Evolutionary conservation across 1,140 invertebrate species (phyloP), one percentile per base, ranked within the genome.

Genomic region (Scaptomyza hsui): DNA sequence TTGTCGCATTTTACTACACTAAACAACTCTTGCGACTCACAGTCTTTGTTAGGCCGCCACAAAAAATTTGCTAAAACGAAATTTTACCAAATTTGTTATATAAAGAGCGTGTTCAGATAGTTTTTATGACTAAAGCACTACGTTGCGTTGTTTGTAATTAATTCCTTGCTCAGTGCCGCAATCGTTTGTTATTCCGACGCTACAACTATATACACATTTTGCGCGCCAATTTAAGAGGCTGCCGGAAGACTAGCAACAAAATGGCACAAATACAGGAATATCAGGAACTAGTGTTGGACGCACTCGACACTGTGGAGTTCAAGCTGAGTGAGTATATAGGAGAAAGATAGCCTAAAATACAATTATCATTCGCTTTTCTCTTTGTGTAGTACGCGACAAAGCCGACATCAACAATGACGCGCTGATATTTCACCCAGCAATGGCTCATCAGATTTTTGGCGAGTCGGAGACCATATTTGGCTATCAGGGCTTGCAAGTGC

Each of bases 391-490:
- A 19, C 93, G 95, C 41, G 91, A 92, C 53, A 89, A 93, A 32
- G 86, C 94, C 15, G 96, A 97, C 90, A 86, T 98, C 15, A 94
- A 96, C 72, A 93, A 96, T 92, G 94, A 96, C 26, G 92, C 93
- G n/a, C 92, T 92, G 5, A 92, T 92, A 12, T 98, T 98, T 91
- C 93, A 94, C 48, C 97, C 97, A 5, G 95, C 96, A 51, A 98
- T 98, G 96, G 96, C 96, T 51, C 97, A 99, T 93, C 97, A 99
- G 92, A 94, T 98, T 13, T 99, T 98, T 93, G 97, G 97, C 18
- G 96, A 98, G 78, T 96, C 95, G 78, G 98, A 99, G 92, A 96
- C 94, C 63, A 98, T 99, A 90, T 98, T 98, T 93, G 98, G 98
- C 13, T 99, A 98, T 89, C 94, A 95, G 90, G 95, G 97, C 85